Evolutionary conservation across 2,797 vertebrate genomes (phyloP).

Genomic region (Premnoplex brunnescens): DNA sequence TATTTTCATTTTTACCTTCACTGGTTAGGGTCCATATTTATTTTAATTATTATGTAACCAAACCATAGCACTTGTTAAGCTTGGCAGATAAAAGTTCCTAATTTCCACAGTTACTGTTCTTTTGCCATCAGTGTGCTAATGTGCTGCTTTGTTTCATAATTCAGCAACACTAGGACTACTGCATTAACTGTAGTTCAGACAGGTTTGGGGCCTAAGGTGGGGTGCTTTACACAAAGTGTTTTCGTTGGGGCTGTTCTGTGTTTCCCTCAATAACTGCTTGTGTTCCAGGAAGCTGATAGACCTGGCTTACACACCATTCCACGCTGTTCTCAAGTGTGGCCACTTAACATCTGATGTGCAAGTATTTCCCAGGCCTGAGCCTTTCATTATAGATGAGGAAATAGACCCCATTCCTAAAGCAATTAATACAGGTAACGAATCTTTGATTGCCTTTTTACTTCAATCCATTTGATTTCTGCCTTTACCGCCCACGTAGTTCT

Average conservation of each 20-base stretch:
- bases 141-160: not conserved
- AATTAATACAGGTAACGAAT: constrained; percentile 88
- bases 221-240: not conserved
- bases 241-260: not conserved
- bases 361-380: constrained; percentile 96
- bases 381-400: constrained; percentile 92
- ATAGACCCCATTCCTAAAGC: constrained; percentile 90
- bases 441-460: not conserved
- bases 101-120: not conserved
- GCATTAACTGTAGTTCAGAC: not conserved
- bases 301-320: constrained; percentile 93
- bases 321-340: constrained; percentile 94
- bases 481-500: not conserved
- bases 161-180: not conserved
- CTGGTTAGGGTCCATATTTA: not conserved
- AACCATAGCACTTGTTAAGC: not conserved
- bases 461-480: not conserved
- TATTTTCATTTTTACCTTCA: not conserved
- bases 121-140: not conserved
- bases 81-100: not conserved
- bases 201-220: not conserved
- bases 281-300: constrained; percentile 92
- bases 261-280: constrained; percentile 9
- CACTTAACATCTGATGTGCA: constrained; percentile 95
- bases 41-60: not conserved